Base-by-base conservation (phyloP, 1,140 invertebrate species). In the Anastatus disparis region DNA sequence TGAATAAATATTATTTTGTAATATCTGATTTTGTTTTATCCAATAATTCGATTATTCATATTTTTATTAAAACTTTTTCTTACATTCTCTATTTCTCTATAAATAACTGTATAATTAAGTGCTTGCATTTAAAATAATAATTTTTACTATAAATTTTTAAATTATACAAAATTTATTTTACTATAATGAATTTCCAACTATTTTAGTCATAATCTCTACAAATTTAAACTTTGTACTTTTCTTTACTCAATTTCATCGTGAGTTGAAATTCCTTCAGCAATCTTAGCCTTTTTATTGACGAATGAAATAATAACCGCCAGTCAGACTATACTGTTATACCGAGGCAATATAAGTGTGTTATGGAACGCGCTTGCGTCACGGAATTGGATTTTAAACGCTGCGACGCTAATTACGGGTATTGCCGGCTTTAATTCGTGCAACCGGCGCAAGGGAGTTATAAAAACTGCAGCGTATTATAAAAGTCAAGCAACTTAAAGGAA, bases 321-420 rank as follows among this genome's bases (percentile, higher is more conserved):
- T 27, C 42, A 52, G 40, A 68, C 50, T 68, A 50, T 12, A 2
- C n/a, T 24, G 29, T 50, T 31, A n/a, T n/a, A n/a, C n/a, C n/a
- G n/a, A n/a, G n/a, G n/a, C n/a, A n/a, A n/a, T n/a, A n/a, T n/a
- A n/a, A n/a, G n/a, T n/a, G n/a, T n/a, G 13, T 55, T 26, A 13
- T 53, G 15, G 48, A 42, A 8, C 27, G 17, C 29, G 17, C n/a
- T 46, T n/a, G 44, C 44, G 44, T 15, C 40, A n/a, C 17, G 40
- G 50, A 62, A 69, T 70, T 63, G 17, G 52, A 70, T 70, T 70
- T 70, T 70, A 70, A 70, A 70, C 59, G 35, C 15, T 35, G 48
- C 50, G 20, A 56, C 48, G 50, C 68, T 70, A 70, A 70, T 70
- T 70, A 56, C 59, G 40, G 42, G 40, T 46, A 56, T 65, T 46